Evolutionary conservation across 2,797 vertebrate genomes (phyloP), one percentile per base, ranked within the genome.

Genomic region (Saxicola maurus): DNA sequence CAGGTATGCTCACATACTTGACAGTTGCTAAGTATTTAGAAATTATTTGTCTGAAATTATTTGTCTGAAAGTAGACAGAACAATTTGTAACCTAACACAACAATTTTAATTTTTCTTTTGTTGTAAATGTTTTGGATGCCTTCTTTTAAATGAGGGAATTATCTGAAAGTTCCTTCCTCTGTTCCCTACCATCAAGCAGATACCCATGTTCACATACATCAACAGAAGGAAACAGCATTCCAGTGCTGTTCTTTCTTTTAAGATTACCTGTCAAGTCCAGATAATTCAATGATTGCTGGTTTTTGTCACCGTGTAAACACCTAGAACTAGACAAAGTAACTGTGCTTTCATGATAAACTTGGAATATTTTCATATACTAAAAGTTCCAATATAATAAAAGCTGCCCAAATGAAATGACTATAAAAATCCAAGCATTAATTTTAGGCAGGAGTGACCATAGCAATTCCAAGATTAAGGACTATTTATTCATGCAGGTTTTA

Each of bases 361-460:
- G 21, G 28, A 49, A 42, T 67, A 6, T 76, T 87, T 73, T 56
- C 23, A 53, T 86, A 17, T 3, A 40, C 7, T 66, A 24, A 62
- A 92, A 59, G 42, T 30, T 89, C 8, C 49, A 86, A 1, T 90
- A 78, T 33, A 45, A 89, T 66, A 71, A 92, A 79, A 93, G 25
- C 48, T 31, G 9, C 51, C 21, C 84, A 60, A 55, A 13, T 76
- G 40, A 67, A 78, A 76, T 31, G 30, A 24, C 75, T 82, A 2
- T 81, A 91, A 92, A 94, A 92, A 18, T 48, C 7, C 25, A 80
- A 65, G 19, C 48, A 13, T 93, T 94, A 69, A 68, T 85, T 94
- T 84, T 69, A 75, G 67, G 48, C 31, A 67, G 43, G 42, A 88
- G 69, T 62, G 53, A 76, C 46, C 33, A 20, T 20, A 42, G 53